A percentile compares a stretch with the other conserved stretches of the same genome.
phyloP scores from a whole-genome alignment of 2,113 vertebrate species.

The Thymallus thymallus region DNA sequence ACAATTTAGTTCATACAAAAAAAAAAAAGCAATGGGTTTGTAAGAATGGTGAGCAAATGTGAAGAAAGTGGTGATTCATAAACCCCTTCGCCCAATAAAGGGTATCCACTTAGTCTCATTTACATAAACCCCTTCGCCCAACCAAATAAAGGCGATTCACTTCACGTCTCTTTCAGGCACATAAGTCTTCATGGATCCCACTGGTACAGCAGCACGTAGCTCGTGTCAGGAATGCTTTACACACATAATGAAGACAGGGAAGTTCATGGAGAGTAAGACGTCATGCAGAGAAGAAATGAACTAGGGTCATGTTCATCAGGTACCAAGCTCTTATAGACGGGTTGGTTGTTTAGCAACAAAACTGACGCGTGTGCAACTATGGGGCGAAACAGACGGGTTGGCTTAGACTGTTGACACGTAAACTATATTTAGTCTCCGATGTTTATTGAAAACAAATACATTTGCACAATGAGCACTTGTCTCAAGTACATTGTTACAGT shows the following conservation, averaged over 20 bases:
- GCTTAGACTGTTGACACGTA: too few relatives aligned
- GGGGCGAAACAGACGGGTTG: too few relatives aligned
- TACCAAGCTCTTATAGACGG: too few relatives aligned
- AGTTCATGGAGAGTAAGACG: conserved; percentile 27
- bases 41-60: conserved; percentile 32
- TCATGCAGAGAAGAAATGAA: conserved; percentile 12
- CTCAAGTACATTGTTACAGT: too few relatives aligned
- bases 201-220: conserved; percentile 14
- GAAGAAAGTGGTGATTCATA: conserved; percentile 39
- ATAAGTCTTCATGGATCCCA: conserved; percentile 62
- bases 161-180: conserved; percentile 69
- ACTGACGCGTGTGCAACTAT: too few relatives aligned
- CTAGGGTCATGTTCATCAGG: too few relatives aligned
- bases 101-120: conserved; percentile 35
- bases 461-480: too few relatives aligned
- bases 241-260: conserved; percentile 20
- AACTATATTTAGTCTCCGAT: too few relatives aligned
- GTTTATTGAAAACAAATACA: too few relatives aligned
- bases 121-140: conserved; percentile 28
- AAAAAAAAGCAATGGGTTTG: conserved; percentile 48
- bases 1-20: conserved; percentile 50
- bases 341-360: too few relatives aligned
- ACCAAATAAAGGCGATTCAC: conserved; percentile 22
- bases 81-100: conserved; percentile 14
- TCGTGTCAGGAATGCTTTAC: conserved; percentile 64